Evolutionary conservation across 1,140 invertebrate species (phyloP), one percentile per base, ranked within the genome.

Genomic region (Ditylenchus dipsaci): DNA sequence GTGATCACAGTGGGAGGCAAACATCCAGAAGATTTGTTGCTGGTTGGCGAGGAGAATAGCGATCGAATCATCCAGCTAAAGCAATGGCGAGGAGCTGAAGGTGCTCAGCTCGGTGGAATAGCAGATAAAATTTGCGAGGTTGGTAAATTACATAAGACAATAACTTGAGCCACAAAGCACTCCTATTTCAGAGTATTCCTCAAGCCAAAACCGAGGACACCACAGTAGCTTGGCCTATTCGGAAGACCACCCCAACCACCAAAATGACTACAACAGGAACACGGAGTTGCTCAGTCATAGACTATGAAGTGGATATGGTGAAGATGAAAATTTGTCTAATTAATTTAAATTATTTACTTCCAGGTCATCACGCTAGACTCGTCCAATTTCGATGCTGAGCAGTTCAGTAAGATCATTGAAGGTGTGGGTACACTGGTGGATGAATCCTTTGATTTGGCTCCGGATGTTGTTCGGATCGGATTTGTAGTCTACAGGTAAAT

Each of bases 361-460:
- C n/a, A n/a, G n/a, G n/a, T 82, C 23, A 65, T 82, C 21, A 65
- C 81, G 23, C 49, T 82, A 42, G 80, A 82, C 67, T 75, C 77
- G 11, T 83, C 80, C 38, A 83, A 82, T 45, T 81, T 83, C 63
- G 67, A 67, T 49, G 56, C 69, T 42, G 68, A 71, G 26, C 71
- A 81, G 33, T 82, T 81, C 59, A 68, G 58, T 13, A 67, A 69
- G 19, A 68, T 78, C 47, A 72, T 81, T 17, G 80, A 82, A 63
- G 73, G 79, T 13, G 56, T 82, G 47, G 78, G 71, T 23, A 70
- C 72, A 29, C 63, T 82, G 19, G 69, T 83, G 29, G 80, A 82
- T 68, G 80, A 83, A 43, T 78, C 78, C 33, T 82, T 82, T 58
- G 81, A 82, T 67, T 67, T 82, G 13, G 67, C 80, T 13, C 80